Conservation (phyloP, 2,113 vertebrate species). For the Dipodomys stephensi region DNA sequence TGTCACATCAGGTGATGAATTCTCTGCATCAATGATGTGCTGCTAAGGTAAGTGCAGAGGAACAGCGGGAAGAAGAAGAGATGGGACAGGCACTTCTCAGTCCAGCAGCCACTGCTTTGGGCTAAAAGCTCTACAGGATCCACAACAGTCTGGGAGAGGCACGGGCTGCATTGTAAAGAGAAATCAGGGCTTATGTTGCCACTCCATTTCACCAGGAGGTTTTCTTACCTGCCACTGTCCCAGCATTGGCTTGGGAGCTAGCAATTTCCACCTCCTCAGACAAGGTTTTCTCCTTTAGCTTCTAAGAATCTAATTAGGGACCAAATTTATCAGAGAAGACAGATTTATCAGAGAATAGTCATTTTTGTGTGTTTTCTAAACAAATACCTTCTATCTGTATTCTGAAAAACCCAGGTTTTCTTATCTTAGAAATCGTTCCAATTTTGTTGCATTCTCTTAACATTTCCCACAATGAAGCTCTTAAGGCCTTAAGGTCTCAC, state of each 20-base stretch:
- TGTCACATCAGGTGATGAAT: slow-evolving; percentile 52
- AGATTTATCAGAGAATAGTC: neutral
- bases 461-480: neutral
- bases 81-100: neutral
- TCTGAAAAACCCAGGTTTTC: neutral
- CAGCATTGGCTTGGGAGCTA: accelerated
- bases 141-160: slow-evolving; percentile 15
- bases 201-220: neutral
- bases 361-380: neutral
- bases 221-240: neutral
- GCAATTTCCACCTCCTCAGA: too few relatives aligned
- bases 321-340: neutral
- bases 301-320: neutral
- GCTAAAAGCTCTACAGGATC: slow-evolving; percentile 55
- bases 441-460: neutral
- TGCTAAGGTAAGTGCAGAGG: slow-evolving; percentile 59
- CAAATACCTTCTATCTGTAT: neutral
- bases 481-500: neutral
- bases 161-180: neutral
- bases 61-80: neutral
- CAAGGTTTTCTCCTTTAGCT: neutral
- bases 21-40: slow-evolving; percentile 56
- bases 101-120: neutral
- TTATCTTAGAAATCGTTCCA: neutral
- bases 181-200: neutral